Evolutionary conservation across 2,113 vertebrate species (phyloP), one percentile per base, ranked within the genome.

Genomic region (Boulengeromyrus knoepffleri): DNA sequence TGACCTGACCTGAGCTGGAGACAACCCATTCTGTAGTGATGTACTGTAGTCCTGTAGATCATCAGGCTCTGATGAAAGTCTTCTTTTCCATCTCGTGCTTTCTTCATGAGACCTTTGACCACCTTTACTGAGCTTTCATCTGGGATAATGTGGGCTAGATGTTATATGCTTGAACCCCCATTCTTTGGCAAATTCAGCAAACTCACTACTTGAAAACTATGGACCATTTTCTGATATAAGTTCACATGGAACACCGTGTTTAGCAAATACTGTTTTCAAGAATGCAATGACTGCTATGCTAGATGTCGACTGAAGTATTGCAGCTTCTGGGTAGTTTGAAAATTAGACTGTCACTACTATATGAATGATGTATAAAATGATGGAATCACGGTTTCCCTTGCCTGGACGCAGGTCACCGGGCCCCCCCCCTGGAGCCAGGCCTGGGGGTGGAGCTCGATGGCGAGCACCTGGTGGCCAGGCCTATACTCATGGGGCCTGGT

Each of bases 21-120:
- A 90, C 10, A 90, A 24, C 19, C 52, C 52, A 0, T 90, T 86
- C 45, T 66, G 56, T 2, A 90, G 56, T 70, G 89, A 58, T n/a
- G 85, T n/a, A n/a, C n/a, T n/a, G n/a, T 39, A 90, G 12, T 90
- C 45, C 85, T 15, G 27, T 27, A 77, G 17, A 90, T 88, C 50
- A 90, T 58, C 50, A 90, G 46, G 86, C 88, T 49, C 27, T 49
- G 31, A 45, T 86, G n/a, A 85, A 87, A 87, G 8, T 89, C 88
- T 52, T 24, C 80, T 5, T 91, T 83, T 86, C 90, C 74, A 77
- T 90, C 77, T 3, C 49, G 21, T 87, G 42, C 66, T 15, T 92
- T 92, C 9, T 92, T 92, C 90, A 90, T 87, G 27, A 92, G 88
- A 66, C 70, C 19, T 62, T 91, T 92, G 13, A 92, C 87, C 1